Conservation (phyloP, 1,140 invertebrate species). For the Dinoponera quadriceps region DNA sequence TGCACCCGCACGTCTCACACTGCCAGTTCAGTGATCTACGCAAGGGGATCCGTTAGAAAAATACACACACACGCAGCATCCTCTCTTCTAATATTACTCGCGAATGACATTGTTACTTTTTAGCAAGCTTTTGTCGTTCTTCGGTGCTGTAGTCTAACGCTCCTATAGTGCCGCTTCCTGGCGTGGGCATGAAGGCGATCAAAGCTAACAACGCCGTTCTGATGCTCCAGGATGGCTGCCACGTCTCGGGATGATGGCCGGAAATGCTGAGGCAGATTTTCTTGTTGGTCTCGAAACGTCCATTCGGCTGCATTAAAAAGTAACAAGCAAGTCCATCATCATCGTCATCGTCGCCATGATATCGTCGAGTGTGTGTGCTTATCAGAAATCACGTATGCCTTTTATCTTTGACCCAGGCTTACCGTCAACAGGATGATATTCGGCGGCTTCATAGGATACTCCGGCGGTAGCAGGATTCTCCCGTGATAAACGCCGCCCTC, state of each 20-base stretch:
- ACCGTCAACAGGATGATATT: slow-evolving; percentile 97
- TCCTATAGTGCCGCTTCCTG: slow-evolving; percentile 95
- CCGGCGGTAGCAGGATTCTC: slow-evolving; percentile 94
- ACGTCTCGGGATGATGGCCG: slow-evolving; percentile 98
- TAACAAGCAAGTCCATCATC: background rate
- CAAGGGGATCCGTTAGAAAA: slow-evolving; percentile 13
- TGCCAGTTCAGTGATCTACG: slow-evolving; percentile 83
- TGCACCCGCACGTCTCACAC: slow-evolving; percentile 83
- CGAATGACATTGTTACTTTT: slow-evolving; percentile 87
- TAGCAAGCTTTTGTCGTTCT: slow-evolving; percentile 93
- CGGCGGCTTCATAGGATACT: slow-evolving; percentile 99
- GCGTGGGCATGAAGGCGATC: slow-evolving; percentile 97
- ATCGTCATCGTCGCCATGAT: too few species aligned
- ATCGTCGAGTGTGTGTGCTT: too few species aligned
- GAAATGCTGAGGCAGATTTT: slow-evolving; percentile 99
- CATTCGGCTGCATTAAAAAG: slow-evolving; percentile 91
- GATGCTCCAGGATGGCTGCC: slow-evolving; percentile 99
- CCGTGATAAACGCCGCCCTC: slow-evolving; percentile 96
- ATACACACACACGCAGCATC: background rate
- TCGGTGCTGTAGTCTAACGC: slow-evolving; percentile 94
- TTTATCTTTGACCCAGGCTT: slow-evolving; percentile 73
- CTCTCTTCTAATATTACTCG: background rate
- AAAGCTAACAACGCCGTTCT: slow-evolving; percentile 96
- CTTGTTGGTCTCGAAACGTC: slow-evolving; percentile 96
- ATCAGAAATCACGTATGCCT: too few species aligned